These are phyloP conservation scores for Gymnoscopelus braueri DNA, from an alignment of 2,797 vertebrate species.

Conservation along the genomic window DNA sequence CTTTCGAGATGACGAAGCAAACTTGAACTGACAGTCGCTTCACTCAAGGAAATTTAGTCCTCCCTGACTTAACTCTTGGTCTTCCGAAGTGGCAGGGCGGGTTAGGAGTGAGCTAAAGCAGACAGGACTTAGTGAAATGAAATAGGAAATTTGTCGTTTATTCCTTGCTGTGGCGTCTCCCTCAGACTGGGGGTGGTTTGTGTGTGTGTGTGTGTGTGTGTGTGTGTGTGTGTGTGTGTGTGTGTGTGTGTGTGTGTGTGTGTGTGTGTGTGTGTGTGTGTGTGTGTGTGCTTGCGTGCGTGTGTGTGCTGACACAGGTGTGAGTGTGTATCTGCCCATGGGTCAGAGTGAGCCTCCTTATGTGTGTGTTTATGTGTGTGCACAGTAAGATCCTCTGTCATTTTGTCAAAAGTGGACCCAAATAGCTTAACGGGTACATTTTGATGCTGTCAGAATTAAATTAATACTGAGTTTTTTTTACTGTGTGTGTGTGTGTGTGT, in stretches of 20 bases:
- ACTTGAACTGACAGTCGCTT: constrained; percentile 71
- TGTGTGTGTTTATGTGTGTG: neutral
- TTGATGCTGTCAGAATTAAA: too few relatives aligned
- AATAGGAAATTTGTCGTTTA: constrained; percentile 88
- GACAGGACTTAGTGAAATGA: constrained; percentile 81
- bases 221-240: constrained; percentile 5
- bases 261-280: constrained; percentile 24
- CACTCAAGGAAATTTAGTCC: constrained; percentile 80
- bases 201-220: constrained; percentile 16
- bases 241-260: constrained; percentile 21
- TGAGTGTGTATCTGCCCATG: constrained; percentile 27
- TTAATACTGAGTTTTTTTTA: too few relatives aligned
- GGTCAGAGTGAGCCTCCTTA: constrained; percentile 23
- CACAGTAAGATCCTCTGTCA: too few relatives aligned
- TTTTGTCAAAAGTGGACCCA: too few relatives aligned
- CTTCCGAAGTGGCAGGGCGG: constrained; percentile 88
- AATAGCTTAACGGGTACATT: too few relatives aligned
- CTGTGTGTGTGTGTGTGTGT: neutral
- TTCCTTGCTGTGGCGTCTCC: constrained; percentile 76
- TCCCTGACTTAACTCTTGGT: constrained; percentile 85
- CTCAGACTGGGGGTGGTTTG: constrained; percentile 60
- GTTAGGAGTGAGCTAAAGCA: constrained; percentile 92
- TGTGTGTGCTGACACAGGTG: constrained; percentile 15
- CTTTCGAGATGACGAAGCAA: constrained; percentile 59
- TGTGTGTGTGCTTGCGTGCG: constrained; percentile 15